Evolutionary conservation across 2,888 invertebrate species (phyloP), one percentile per base, ranked within the genome.

Genomic region (Laothoe populi): DNA sequence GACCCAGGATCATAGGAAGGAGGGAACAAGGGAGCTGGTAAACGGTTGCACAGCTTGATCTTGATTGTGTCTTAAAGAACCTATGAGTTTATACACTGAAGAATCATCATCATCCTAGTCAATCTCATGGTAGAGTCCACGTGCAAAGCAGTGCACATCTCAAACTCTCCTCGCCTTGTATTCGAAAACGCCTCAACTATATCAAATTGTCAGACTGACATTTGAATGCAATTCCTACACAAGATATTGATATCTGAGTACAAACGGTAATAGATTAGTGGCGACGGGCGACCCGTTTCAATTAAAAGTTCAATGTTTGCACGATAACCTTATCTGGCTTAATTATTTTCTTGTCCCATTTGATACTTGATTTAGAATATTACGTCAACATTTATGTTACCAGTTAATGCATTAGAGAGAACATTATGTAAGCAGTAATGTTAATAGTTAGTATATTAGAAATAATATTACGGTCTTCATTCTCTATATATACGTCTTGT

Each of bases 251-350:
- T 4, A 38, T 46, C 21, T 0, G 10, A 21, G 45, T 46, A 45
- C 35, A 46, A 46, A 26, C 11, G 42, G 13, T 8, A 66, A 68
- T 64, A 67, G 66, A 68, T 70, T 68, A 66, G 58, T 46, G 59
- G 26, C 49, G 40, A 63, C 24, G 24, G 66, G 8, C 64, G 64
- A 63, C 59, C 61, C 63, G 31, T 59, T 70, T 66, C 65, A 64
- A 66, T 66, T 67, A 65, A 62, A 64, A 60, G 64, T 65, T 62
- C 60, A 62, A 64, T 62, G 67, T 63, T 26, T 61, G 57, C 40
- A 3, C 21, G 61, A 65, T 64, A 65, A 59, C 57, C 38, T 45
- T 53, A 26, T 53, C 26, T 61, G 53, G 40, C 53, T 42, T 53
- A 26, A 61, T 61, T 61, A 49, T 61, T 61, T 53, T 61, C 53